Conservation (phyloP, 37 sponge, comb jelly and placozoan genomes). For the Sycon ciliatum region DNA sequence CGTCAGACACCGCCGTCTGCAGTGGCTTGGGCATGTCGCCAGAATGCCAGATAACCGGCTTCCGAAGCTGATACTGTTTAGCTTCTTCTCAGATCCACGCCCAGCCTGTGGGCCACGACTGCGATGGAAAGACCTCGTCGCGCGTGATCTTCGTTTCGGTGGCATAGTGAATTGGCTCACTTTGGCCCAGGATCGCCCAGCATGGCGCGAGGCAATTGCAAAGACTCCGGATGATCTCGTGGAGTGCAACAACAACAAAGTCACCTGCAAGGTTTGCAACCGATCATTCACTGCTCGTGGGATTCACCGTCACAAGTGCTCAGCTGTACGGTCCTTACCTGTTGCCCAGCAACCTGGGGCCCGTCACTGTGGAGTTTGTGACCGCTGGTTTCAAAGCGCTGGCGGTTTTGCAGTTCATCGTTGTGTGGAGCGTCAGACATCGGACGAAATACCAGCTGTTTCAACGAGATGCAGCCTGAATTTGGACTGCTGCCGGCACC, state of each 20-base stretch:
- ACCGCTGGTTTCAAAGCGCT: slow-evolving; percentile 16
- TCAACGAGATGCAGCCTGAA: no score
- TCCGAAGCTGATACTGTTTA: slow-evolving; percentile 23
- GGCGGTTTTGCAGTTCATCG: no score
- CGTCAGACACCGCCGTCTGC: background rate
- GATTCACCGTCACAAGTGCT: slow-evolving; percentile 25
- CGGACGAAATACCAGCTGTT: no score
- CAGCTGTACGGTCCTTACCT: slow-evolving; percentile 18
- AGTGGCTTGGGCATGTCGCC: slow-evolving; percentile 31
- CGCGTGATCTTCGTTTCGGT: slow-evolving; percentile 6
- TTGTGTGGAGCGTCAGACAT: no score
- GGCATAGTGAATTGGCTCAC: no score
- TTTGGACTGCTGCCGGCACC: no score
- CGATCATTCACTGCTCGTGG: slow-evolving; percentile 5
- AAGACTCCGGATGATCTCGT: no score
- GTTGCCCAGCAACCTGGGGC: slow-evolving; percentile 25
- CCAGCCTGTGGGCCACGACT: slow-evolving; percentile 21
- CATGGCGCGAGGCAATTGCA: no score
- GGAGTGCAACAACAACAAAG: no score
- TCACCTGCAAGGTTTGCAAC: slow-evolving; percentile 9
- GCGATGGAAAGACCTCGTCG: slow-evolving; percentile 23
- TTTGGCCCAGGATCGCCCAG: no score
- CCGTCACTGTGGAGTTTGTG: slow-evolving; percentile 16
- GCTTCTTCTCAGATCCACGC: slow-evolving; percentile 17
- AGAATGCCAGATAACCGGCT: slow-evolving; percentile 20